Conservation (phyloP, 2,888 invertebrate species). For the Pyrochroa serraticornis region DNA sequence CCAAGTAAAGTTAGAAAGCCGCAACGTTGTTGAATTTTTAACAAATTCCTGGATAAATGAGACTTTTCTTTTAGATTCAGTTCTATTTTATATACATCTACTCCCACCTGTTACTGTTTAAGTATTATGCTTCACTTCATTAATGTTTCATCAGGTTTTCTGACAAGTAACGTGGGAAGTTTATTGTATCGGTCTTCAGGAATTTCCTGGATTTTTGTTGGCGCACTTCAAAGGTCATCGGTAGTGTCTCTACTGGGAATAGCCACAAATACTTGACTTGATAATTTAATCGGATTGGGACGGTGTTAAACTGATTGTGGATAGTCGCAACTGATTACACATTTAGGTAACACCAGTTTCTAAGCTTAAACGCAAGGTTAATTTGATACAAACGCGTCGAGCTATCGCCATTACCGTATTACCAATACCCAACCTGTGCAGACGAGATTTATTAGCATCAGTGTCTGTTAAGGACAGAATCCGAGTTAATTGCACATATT, state of each 20-base stretch:
- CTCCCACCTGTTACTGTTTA: slow-evolving; percentile 12
- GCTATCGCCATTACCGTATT: slow-evolving; percentile 1
- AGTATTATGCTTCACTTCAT: slow-evolving; percentile 16
- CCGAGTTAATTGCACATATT: too few relatives aligned
- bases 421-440: not conserved
- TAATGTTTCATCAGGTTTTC: slow-evolving; percentile 12
- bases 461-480: too few relatives aligned
- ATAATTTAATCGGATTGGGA: slow-evolving; percentile 6
- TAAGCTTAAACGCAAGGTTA: slow-evolving; percentile 2
- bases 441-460: too few relatives aligned
- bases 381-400: slow-evolving; percentile 4
- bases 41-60: slow-evolving; percentile 9
- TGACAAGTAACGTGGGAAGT: slow-evolving; percentile 11
- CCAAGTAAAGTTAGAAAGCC: slow-evolving; percentile 7
- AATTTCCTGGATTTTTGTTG: not conserved
- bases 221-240: too few relatives aligned
- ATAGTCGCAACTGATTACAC: slow-evolving; percentile 1
- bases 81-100: slow-evolving; percentile 2
- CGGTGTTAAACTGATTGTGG: slow-evolving; percentile 9
- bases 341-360: slow-evolving; percentile 3
- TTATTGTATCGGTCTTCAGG: slow-evolving; percentile 3
- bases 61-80: not conserved
- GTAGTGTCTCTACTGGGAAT: too few relatives aligned
- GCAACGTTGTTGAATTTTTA: slow-evolving; percentile 14
- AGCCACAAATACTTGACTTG: not conserved